Percentiles rank a stretch among this genome's conserved stretches.
phyloP scores from a whole-genome alignment of 37 sponge, comb jelly and placozoan species.

The Mnemiopsis leidyi region DNA sequence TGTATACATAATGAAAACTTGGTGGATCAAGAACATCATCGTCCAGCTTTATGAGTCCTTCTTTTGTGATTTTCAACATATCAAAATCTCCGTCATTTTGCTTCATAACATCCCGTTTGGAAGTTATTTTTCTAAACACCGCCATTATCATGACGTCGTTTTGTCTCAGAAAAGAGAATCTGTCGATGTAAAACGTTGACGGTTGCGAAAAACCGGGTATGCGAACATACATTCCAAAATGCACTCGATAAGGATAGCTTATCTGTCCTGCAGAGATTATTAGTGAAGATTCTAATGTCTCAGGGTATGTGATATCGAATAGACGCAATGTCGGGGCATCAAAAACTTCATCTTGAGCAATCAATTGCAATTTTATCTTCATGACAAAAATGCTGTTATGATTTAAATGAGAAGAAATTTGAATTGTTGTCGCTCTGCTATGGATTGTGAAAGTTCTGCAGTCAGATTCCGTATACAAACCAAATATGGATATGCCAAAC shows the following conservation, averaged over 20 bases:
- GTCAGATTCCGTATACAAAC: neutral
- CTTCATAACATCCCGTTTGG: neutral
- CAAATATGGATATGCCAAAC: neutral
- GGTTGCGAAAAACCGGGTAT: no score
- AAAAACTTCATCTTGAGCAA: neutral
- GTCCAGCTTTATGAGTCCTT: neutral
- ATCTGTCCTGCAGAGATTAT: no score
- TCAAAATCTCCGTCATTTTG: neutral
- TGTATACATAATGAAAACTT: neutral
- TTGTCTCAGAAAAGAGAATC: no score
- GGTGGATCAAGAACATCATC: neutral
- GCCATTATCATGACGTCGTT: neutral
- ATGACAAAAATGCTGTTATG: neutral
- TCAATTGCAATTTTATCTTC: neutral
- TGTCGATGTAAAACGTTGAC: no score
- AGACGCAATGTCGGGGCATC: neutral
- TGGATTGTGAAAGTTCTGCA: neutral
- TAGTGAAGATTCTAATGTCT: no score
- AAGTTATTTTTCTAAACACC: neutral
- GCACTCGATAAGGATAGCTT: no score
- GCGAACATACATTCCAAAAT: no score
- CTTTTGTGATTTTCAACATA: neutral
- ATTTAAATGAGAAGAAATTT: neutral
- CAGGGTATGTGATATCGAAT: no score
- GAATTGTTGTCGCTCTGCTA: neutral